phyloP scores from a whole-genome alignment of 2,888 invertebrate genomes.

The Cataglyphis livida region DNA sequence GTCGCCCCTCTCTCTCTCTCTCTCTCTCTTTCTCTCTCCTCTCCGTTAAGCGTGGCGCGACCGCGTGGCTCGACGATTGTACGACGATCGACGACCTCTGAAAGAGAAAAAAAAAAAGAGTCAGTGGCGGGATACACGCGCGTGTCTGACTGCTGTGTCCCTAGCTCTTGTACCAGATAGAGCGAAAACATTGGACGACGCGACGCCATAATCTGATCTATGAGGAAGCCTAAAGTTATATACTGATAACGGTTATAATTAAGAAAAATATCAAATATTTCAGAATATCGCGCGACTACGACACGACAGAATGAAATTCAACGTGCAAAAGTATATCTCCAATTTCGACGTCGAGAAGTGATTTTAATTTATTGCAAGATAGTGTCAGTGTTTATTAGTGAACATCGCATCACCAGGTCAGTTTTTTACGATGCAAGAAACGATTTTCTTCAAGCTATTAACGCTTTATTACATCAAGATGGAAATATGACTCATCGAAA shows the following conservation, averaged over 20 bases:
- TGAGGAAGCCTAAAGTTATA: background rate
- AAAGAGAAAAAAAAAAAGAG: background rate
- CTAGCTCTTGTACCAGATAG: background rate
- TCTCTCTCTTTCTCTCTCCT: background rate
- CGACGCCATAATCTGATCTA: background rate
- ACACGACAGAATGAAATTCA: background rate
- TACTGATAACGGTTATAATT: background rate
- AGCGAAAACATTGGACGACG: background rate
- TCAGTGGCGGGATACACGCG: background rate
- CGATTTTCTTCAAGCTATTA: background rate
- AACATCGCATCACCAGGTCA: background rate
- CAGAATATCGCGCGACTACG: background rate
- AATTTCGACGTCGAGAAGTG: background rate
- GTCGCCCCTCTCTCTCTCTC: background rate
- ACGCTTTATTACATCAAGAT: background rate
- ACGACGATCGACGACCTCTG: background rate
- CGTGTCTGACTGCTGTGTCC: background rate
- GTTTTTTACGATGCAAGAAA: background rate
- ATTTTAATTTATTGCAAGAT: constrained; percentile 2
- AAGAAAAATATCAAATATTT: background rate
- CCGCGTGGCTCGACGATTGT: constrained; percentile 1
- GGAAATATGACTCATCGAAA: background rate
- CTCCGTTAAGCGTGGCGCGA: background rate
- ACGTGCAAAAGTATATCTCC: background rate
- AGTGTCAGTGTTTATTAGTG: background rate